phyloP scores from a whole-genome alignment of 2,113 vertebrate species.

The Microcebus tavaratra region DNA sequence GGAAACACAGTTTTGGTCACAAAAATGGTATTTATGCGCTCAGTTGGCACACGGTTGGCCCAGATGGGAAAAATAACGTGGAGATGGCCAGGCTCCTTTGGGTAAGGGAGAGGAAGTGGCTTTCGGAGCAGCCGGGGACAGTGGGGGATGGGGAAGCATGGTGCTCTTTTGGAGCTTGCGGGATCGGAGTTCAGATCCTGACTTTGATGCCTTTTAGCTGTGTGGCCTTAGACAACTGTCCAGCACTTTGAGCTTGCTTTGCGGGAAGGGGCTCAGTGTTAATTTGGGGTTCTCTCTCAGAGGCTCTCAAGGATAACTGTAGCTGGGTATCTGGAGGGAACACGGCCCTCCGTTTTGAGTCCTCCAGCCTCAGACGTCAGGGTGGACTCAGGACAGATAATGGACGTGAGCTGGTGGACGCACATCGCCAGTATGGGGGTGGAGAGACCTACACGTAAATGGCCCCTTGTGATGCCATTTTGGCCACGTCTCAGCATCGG shows the following conservation, averaged over 20 bases:
- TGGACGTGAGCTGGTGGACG: not conserved
- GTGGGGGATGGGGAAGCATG: not conserved
- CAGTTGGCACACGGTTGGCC: not conserved
- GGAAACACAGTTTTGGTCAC: slow-evolving; percentile 32
- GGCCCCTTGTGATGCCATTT: not conserved
- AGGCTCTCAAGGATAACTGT: not conserved
- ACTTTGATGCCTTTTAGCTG: not conserved
- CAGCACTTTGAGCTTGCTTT: too few species aligned
- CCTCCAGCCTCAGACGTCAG: not conserved
- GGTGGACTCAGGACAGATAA: not conserved
- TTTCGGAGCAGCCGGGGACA: not conserved
- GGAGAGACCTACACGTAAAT: not conserved
- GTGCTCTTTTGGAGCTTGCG: not conserved
- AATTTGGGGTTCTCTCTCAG: not conserved
- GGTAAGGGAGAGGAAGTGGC: not conserved
- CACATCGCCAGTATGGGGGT: fast-evolving
- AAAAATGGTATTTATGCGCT: slow-evolving; percentile 15
- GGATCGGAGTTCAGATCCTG: not conserved
- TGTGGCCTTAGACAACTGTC: not conserved
- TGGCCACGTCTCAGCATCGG: not conserved
- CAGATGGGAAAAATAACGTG: not conserved
- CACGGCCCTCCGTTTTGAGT: not conserved
- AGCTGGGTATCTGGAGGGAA: not conserved
- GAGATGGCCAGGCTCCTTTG: not conserved
- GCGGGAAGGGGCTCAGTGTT: not conserved